Percentiles rank a stretch among this genome's conserved stretches.
Evolutionary conservation across 2,113 vertebrate genomes (phyloP).

Genomic region (Podarcis raffonei): DNA sequence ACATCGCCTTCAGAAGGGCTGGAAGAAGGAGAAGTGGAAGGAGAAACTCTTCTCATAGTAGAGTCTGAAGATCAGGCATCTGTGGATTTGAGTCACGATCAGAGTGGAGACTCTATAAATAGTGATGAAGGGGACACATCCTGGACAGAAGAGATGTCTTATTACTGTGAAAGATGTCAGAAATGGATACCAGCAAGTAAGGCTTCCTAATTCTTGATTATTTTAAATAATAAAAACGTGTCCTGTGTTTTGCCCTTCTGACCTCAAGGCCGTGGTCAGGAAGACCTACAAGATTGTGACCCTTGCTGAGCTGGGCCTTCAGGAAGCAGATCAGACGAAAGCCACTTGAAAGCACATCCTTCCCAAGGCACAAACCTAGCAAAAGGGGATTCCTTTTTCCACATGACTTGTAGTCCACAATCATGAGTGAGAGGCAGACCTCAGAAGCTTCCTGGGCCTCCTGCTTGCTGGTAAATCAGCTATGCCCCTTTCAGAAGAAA

Average conservation of each 20-base stretch:
- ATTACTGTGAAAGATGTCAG: conserved; percentile 96
- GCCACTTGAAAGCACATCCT: too few species aligned
- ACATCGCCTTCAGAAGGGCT: conserved; percentile 90
- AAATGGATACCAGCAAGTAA: conserved; percentile 96
- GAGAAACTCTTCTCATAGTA: conserved; percentile 93
- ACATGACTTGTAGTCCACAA: too few species aligned
- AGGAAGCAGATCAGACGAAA: too few species aligned
- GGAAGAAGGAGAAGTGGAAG: conserved; percentile 97
- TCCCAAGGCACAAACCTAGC: too few species aligned
- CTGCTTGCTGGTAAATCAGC: too few species aligned
- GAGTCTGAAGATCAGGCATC: conserved; percentile 96
- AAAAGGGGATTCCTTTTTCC: too few species aligned
- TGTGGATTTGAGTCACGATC: conserved; percentile 94
- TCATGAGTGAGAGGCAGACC: too few species aligned
- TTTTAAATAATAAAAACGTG: background rate
- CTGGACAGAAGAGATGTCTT: conserved; percentile 93
- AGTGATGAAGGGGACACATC: conserved; percentile 88
- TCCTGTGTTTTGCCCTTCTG: background rate
- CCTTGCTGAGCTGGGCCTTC: too few species aligned
- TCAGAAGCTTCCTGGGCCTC: too few species aligned
- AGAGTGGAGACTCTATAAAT: conserved; percentile 95
- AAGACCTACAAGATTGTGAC: too few species aligned
- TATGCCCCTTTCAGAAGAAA: too few species aligned
- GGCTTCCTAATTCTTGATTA: conserved; percentile 34
- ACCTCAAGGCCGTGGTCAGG: too few species aligned